Percentiles rank a stretch among this genome's conserved stretches.
phyloP scores from a whole-genome alignment of 2,888 invertebrate species.

The Mimas tiliae region DNA sequence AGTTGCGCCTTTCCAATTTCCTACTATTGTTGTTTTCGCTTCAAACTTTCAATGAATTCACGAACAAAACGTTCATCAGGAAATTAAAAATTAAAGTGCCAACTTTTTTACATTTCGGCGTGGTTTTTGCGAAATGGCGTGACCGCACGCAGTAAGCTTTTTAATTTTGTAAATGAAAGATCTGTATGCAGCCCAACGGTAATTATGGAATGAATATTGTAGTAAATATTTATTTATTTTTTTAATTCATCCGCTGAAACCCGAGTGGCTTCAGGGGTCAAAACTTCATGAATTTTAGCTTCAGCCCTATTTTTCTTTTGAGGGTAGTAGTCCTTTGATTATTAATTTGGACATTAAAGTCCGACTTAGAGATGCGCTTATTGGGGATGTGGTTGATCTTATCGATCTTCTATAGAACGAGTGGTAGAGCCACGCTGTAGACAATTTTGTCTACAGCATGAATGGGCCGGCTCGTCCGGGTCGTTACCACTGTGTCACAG shows the following conservation, averaged over 20 bases:
- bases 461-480: no score
- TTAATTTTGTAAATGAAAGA: conserved; percentile 20
- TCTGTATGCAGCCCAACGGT: conserved; percentile 9
- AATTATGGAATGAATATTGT: not conserved
- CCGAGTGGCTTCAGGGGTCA: no score
- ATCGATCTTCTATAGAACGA: no score
- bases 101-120: conserved; percentile 11
- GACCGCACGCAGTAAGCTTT: conserved; percentile 16
- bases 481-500: no score
- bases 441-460: no score
- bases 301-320: no score
- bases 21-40: conserved; percentile 3
- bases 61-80: conserved; percentile 20
- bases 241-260: not conserved
- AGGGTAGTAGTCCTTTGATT: no score
- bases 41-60: conserved; percentile 5
- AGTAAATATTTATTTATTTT: not conserved
- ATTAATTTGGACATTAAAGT: no score
- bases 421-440: no score
- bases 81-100: conserved; percentile 25
- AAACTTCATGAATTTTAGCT: no score
- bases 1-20: not conserved
- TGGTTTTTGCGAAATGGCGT: conserved; percentile 12
- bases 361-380: no score
- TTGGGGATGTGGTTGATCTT: no score